Evolutionary conservation across 2,113 vertebrate genomes (phyloP).

Genomic region (Ptilorrhoa leucosticta): DNA sequence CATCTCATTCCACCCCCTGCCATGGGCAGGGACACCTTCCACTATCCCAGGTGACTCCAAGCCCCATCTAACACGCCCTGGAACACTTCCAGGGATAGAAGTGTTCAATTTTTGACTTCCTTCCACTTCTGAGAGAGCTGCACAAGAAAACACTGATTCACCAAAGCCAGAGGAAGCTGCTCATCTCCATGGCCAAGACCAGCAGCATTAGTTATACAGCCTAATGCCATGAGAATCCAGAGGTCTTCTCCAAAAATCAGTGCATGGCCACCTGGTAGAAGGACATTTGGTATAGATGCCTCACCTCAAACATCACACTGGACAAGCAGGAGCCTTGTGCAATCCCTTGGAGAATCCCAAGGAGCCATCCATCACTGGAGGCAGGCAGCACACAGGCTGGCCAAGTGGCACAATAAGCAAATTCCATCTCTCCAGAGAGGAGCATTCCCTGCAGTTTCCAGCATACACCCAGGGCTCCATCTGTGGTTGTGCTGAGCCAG

Average conservation of each 20-base stretch:
- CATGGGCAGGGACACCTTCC: neutral
- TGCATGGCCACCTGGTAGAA: neutral
- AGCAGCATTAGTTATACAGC: neutral
- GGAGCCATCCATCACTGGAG: neutral
- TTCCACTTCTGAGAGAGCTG: neutral
- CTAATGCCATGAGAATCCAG: neutral
- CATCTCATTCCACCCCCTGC: neutral
- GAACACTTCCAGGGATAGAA: neutral
- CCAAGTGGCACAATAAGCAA: neutral
- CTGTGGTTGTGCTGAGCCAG: constrained; percentile 43
- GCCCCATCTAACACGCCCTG: neutral
- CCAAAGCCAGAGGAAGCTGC: neutral
- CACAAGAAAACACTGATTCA: neutral
- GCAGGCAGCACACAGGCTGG: neutral
- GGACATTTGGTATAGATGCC: neutral
- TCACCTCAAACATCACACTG: neutral
- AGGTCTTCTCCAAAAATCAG: neutral
- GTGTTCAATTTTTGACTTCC: neutral
- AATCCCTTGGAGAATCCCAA: neutral
- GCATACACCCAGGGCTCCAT: neutral
- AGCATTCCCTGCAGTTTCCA: neutral
- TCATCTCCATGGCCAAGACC: neutral
- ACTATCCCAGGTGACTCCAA: neutral
- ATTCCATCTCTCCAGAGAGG: neutral
- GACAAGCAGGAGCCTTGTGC: neutral